Percentiles rank a stretch among this genome's conserved stretches.
Conservation (phyloP, 1,140 invertebrate species). For the Pseudomyrmex cubaensis region DNA sequence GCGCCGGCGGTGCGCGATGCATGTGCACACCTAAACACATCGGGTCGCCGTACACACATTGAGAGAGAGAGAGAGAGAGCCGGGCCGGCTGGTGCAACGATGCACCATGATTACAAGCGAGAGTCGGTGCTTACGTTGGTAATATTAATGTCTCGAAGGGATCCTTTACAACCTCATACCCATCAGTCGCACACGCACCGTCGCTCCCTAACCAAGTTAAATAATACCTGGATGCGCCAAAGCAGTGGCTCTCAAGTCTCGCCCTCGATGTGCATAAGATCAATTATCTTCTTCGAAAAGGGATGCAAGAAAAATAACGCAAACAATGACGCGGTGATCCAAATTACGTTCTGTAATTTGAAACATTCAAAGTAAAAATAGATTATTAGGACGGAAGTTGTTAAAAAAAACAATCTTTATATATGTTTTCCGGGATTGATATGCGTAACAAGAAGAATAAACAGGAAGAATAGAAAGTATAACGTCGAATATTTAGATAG, state of each 20-base stretch:
- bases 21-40: conserved; percentile 33
- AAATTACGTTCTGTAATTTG: too few relatives aligned
- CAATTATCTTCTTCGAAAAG: too few relatives aligned
- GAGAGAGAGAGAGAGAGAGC: not conserved
- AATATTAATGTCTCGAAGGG: conserved; percentile 81
- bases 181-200: conserved; percentile 79
- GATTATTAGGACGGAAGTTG: too few relatives aligned
- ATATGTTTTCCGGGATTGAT: too few relatives aligned
- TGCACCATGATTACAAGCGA: conserved; percentile 76
- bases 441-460: too few relatives aligned
- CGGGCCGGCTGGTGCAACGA: conserved; percentile 64
- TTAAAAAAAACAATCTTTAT: too few relatives aligned
- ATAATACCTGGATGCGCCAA: conserved; percentile 75
- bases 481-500: too few relatives aligned
- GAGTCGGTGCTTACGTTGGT: conserved; percentile 76
- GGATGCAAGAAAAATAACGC: too few relatives aligned
- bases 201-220: conserved; percentile 80
- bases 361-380: too few relatives aligned
- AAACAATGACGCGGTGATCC: too few relatives aligned
- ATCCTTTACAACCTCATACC: conserved; percentile 80
- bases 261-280: not conserved
- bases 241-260: conserved; percentile 69
- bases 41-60: conserved; percentile 38
- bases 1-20: not conserved
- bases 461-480: too few relatives aligned